Percentiles rank a stretch among this genome's conserved stretches.
Evolutionary conservation across 1,140 invertebrate species (phyloP).

Genomic region (Drosophila parabipectinata): DNA sequence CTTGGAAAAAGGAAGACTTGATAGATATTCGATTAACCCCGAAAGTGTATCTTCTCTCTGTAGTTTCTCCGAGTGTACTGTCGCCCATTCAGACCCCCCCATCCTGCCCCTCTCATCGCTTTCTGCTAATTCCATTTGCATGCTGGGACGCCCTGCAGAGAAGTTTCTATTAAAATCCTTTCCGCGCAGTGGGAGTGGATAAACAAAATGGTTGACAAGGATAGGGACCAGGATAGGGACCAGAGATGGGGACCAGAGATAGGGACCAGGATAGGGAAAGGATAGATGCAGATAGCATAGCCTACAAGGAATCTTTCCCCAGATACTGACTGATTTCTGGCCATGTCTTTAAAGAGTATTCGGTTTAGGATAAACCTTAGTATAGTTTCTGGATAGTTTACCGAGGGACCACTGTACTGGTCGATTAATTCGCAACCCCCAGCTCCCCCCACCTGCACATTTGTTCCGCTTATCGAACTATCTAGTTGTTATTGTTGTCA

Average conservation of each 20-base stretch:
- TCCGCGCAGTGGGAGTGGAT: slow-evolving; percentile 31
- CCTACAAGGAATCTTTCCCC: not conserved
- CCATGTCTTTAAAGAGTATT: no score
- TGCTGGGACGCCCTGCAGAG: slow-evolving; percentile 43
- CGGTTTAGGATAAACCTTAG: no score
- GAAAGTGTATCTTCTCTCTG: no score
- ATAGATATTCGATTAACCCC: no score
- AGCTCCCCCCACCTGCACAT: no score
- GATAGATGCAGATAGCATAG: slow-evolving; percentile 2
- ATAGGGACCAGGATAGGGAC: not conserved
- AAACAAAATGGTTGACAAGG: slow-evolving; percentile 16
- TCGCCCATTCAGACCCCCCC: not conserved
- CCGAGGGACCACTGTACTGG: not conserved
- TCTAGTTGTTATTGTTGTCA: slow-evolving; percentile 37
- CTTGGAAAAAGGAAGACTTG: not conserved
- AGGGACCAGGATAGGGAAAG: not conserved
- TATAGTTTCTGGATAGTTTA: not conserved
- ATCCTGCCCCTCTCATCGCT: slow-evolving; percentile 13
- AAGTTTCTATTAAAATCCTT: slow-evolving; percentile 52
- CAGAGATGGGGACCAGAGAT: no score
- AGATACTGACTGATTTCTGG: no score
- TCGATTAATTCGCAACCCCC: slow-evolving; percentile 33
- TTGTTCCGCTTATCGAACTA: slow-evolving; percentile 48
- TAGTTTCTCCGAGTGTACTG: not conserved
- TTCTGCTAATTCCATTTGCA: slow-evolving; percentile 53